A percentile compares a stretch with the other conserved stretches of the same genome.
Conservation (phyloP, 2,797 vertebrate genomes). For the Eutrigla gurnardus region DNA sequence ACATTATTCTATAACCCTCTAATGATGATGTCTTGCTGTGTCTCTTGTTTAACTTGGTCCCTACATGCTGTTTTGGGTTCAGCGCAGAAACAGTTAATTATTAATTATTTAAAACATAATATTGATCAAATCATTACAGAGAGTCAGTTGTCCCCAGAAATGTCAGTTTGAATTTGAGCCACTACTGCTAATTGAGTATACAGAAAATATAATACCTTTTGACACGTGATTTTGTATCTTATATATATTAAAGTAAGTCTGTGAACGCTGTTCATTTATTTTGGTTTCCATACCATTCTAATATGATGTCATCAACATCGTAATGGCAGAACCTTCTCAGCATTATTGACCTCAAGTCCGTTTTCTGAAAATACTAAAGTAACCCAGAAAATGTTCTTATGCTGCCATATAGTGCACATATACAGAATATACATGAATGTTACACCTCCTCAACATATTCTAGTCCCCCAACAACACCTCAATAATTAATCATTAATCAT, state of each 20-base stretch:
- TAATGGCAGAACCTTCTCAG: neutral
- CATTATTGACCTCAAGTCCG: neutral
- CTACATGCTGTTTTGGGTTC: neutral
- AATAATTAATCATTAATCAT: no score
- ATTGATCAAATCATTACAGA: neutral
- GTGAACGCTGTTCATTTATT: neutral
- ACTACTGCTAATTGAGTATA: neutral
- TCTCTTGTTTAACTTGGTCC: no score
- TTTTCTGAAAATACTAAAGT: neutral
- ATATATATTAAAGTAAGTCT: neutral
- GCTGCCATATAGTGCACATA: neutral
- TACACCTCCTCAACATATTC: no score
- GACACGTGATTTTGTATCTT: neutral
- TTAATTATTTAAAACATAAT: no score
- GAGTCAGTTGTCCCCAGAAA: neutral
- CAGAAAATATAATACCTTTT: neutral
- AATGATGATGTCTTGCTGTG: no score
- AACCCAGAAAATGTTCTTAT: neutral
- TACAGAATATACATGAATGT: no score
- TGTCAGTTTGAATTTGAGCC: neutral
- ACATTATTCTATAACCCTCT: neutral
- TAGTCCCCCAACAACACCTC: no score
- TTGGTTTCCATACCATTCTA: neutral
- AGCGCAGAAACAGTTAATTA: no score
- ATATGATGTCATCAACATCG: neutral